Base-by-base conservation (phyloP, 2,797 vertebrate genomes). In the Mus caroli region DNA sequence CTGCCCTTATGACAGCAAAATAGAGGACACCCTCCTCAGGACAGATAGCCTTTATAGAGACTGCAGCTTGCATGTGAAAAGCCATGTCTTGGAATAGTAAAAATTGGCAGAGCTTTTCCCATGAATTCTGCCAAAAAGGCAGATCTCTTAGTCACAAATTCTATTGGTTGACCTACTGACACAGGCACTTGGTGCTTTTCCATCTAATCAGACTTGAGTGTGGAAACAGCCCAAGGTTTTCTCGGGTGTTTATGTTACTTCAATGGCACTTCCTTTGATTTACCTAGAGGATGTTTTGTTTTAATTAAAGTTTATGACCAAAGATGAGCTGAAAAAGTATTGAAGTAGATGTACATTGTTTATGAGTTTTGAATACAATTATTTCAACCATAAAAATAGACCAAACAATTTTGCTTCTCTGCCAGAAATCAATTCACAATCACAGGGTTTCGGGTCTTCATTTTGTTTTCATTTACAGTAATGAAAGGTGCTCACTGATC, bases 321-420 rank as follows among this genome's bases (percentile, higher is more conserved):
- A 98, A 98, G 97, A 90, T 52, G 5, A 89, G 90, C 95, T 96
- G 91, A 97, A 96, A 98, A 98, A 97, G n/a, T 97, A 98, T 95
- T 98, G 91, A 98, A 97, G 97, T 97, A 52, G 95, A 98, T 98
- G 97, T 96, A 96, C 78, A 94, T 98, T 98, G 96, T 98, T 97
- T 98, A 97, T 97, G 95, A 58, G 50, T 96, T 90, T 98, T 98
- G 96, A 97, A 95, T 98, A 97, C 97, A 97, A 98, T 98, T 98
- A 98, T 98, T 97, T 92, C 96, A 97, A 80, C 96, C 94, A 94
- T 98, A 98, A 98, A 98, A 98, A 98, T 96, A 98, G 97, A 98
- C 97, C 98, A 97, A 98, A 98, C 94, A 98, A 96, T 98, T 98
- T 98, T 98, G 20, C 91, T 96, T 93, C 88, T 98, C 92, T 73